Conservation (phyloP, 2,797 vertebrate species). For the Synanceia verrucosa region DNA sequence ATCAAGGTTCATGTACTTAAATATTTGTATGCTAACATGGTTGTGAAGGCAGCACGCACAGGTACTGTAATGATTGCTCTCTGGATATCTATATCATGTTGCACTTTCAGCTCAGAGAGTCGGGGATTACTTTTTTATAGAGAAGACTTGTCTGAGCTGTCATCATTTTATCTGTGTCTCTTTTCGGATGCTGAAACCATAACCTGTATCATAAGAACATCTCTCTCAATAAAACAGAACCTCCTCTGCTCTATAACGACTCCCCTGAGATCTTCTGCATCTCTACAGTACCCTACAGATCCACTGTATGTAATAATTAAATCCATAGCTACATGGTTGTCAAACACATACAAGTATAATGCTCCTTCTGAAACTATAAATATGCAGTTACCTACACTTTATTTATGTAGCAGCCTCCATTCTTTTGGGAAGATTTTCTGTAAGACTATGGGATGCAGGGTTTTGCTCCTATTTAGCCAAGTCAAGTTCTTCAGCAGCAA, state of each 20-base stretch:
- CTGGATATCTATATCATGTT: background rate
- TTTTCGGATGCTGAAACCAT: background rate
- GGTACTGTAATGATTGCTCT: background rate
- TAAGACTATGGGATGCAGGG: background rate
- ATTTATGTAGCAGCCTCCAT: background rate
- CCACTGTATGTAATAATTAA: background rate
- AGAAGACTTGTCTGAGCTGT: background rate
- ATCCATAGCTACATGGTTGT: background rate
- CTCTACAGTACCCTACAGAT: background rate
- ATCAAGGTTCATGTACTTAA: slow-evolving; percentile 84
- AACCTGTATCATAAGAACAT: background rate
- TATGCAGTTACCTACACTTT: background rate
- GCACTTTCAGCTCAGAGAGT: background rate
- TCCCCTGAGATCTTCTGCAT: background rate
- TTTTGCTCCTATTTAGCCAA: background rate
- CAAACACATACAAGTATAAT: background rate
- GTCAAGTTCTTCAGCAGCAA: background rate
- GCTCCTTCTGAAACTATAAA: background rate
- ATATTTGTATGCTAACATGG: background rate
- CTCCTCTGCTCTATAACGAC: background rate
- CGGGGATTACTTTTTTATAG: background rate
- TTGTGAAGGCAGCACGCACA: background rate
- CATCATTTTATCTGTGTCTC: background rate
- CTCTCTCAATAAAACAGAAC: background rate
- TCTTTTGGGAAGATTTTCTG: background rate